Evolutionary conservation across 2,888 invertebrate species (phyloP), one percentile per base, ranked within the genome.

Genomic region (Drosophila algonquin): DNA sequence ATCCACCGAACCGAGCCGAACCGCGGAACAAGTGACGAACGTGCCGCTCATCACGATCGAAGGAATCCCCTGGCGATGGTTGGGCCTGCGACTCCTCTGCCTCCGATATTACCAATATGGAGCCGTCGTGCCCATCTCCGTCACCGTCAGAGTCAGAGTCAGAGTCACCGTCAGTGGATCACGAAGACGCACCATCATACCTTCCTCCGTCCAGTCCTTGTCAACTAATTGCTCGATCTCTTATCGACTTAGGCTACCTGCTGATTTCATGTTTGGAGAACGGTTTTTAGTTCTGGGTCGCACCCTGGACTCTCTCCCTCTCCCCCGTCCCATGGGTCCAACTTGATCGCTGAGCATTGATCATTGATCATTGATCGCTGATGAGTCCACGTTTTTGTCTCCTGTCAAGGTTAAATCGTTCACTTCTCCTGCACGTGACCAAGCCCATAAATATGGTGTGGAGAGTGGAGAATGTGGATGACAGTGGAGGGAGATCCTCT

Each of bases 391-490:
- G 80, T 64, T 82, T 76, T 77, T 58, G 67, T 55, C 74, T 60
- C 59, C 67, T 65, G 72, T 67, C 75, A 79, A 84, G 79, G 87
- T 84, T 79, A 77, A 74, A 63, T 77, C 81, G 84, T 72, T 79
- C 57, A 52, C 71, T 69, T 18, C 63, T 57, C 51, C 51, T 73
- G 68, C 71, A 75, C 79, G 77, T 74, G 76, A 75, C 63, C 73
- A 73, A 44, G 30, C 40, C 48, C 45, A 14, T 48, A 52, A 47
- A 16, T 24, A 51, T 68, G 9, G 40, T 40, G 14, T 40, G 40
- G 14, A 40, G 5, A 14, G 40, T 40, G 40, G 14, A 6, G 7
- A 14, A 0, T 40, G 35, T 16, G 14, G 44, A 32, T 9, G 9
- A 9, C 0, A 32, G 12, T 47, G n/a, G 63, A 24, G 32, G 27